Conservation (phyloP, 2,888 invertebrate genomes). For the Pedicia rivosa region DNA sequence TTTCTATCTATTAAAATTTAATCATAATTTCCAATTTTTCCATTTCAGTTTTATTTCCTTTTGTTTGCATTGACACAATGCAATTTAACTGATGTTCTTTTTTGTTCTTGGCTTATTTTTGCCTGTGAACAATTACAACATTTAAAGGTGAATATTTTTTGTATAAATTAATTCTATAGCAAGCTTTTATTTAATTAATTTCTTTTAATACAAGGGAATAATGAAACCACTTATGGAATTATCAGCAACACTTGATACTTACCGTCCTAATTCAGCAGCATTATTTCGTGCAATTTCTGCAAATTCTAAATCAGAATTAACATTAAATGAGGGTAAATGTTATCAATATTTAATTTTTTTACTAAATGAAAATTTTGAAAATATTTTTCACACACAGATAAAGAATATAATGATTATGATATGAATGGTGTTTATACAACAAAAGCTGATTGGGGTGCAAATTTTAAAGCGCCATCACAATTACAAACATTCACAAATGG, state of each 20-base stretch:
- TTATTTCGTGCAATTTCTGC: conserved; percentile 42
- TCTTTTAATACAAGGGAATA: too few relatives aligned
- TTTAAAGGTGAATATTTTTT: conserved; percentile 34
- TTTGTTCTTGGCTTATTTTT: conserved; percentile 72
- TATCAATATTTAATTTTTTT: neutral
- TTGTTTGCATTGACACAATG: conserved; percentile 44
- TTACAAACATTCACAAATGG: conserved; percentile 42
- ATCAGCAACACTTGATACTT: conserved; percentile 66
- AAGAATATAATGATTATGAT: conserved; percentile 42
- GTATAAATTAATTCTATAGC: neutral
- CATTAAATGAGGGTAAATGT: conserved; percentile 26
- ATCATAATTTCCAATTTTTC: neutral
- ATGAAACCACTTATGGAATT: conserved; percentile 79
- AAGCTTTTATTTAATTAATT: neutral
- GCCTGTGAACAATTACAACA: conserved; percentile 77
- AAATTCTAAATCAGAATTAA: conserved; percentile 29
- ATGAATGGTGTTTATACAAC: conserved; percentile 61
- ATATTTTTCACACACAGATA: conserved; percentile 1
- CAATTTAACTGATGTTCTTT: conserved; percentile 54
- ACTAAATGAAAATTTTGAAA: neutral
- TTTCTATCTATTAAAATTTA: neutral
- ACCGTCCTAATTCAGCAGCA: conserved; percentile 53
- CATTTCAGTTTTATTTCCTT: conserved; percentile 45
- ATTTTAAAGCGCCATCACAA: conserved; percentile 47
- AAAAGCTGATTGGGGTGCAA: conserved; percentile 61